Percentiles rank a stretch among this genome's conserved stretches.
phyloP scores from a whole-genome alignment of 2,888 invertebrate genomes.

The Lamellibrachia columna region DNA sequence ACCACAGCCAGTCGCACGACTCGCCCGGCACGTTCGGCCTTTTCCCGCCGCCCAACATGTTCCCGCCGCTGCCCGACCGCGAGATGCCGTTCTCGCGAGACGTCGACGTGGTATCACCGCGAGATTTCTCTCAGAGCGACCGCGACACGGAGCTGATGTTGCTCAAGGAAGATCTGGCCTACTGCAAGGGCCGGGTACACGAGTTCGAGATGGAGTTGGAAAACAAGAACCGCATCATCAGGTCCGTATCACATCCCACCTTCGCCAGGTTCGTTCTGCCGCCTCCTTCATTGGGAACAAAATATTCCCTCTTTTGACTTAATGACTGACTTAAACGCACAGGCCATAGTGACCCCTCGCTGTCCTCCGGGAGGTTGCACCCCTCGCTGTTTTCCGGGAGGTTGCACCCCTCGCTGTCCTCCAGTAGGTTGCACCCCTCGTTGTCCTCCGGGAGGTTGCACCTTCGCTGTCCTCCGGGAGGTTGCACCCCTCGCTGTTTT shows the following conservation, averaged over 20 bases:
- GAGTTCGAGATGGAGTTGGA: constrained; percentile 4
- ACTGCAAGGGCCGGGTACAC: not conserved
- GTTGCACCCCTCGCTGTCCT: too few relatives aligned
- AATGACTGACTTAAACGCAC: not conserved
- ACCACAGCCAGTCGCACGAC: constrained; percentile 6
- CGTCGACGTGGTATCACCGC: not conserved
- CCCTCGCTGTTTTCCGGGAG: too few relatives aligned
- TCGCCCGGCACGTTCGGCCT: not conserved
- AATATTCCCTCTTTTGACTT: not conserved
- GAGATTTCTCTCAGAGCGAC: not conserved
- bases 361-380: too few relatives aligned
- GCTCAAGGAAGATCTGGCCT: not conserved
- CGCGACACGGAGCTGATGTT: constrained; percentile 10
- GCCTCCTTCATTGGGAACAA: not conserved
- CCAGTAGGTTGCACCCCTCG: too few relatives aligned
- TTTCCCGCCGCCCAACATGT: constrained; percentile 2
- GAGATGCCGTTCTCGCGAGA: constrained; percentile 4
- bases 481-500: too few relatives aligned
- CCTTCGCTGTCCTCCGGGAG: too few relatives aligned
- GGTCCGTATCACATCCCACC: not conserved
- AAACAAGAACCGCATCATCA: not conserved
- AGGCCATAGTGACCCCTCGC: not conserved
- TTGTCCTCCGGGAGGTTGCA: too few relatives aligned
- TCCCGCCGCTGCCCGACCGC: not conserved
- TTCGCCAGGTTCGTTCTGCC: not conserved